Evolutionary conservation across 2,797 vertebrate genomes (phyloP).

Genomic region (Syngnathus acus): DNA sequence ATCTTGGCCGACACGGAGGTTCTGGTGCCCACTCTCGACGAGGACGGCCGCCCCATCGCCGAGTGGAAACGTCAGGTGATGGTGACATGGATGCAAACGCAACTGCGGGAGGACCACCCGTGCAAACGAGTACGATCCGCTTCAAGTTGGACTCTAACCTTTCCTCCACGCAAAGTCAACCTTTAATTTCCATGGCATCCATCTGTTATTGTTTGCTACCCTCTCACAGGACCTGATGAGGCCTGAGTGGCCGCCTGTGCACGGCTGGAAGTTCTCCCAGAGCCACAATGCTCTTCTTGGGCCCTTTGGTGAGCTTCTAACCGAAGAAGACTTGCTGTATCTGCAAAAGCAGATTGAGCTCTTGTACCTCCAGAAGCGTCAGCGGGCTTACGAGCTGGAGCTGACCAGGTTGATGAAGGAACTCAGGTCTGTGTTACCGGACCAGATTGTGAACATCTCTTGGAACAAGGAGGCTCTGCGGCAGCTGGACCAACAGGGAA

Average conservation of each 20-base stretch:
- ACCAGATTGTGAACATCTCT: constrained; percentile 79
- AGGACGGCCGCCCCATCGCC: constrained; percentile 76
- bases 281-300: constrained; percentile 81
- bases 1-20: constrained; percentile 76
- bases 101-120: constrained; percentile 63
- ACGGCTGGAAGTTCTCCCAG: constrained; percentile 80
- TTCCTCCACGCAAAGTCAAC: background rate
- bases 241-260: constrained; percentile 28
- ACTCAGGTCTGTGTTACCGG: constrained; percentile 79
- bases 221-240: constrained; percentile 42
- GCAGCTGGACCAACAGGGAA: constrained; percentile 49
- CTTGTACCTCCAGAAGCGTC: constrained; percentile 77
- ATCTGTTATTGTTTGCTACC: background rate
- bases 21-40: constrained; percentile 86
- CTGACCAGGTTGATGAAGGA: constrained; percentile 76
- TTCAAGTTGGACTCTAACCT: background rate
- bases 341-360: constrained; percentile 83
- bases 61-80: constrained; percentile 98
- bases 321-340: constrained; percentile 80
- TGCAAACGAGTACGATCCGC: constrained; percentile 52
- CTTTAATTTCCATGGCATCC: background rate
- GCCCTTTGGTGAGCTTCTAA: constrained; percentile 89
- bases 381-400: constrained; percentile 80
- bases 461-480: constrained; percentile 73
- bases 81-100: constrained; percentile 82